Evolutionary conservation across 2,113 vertebrate genomes (phyloP).

Genomic region (Oreocharis arfaki): DNA sequence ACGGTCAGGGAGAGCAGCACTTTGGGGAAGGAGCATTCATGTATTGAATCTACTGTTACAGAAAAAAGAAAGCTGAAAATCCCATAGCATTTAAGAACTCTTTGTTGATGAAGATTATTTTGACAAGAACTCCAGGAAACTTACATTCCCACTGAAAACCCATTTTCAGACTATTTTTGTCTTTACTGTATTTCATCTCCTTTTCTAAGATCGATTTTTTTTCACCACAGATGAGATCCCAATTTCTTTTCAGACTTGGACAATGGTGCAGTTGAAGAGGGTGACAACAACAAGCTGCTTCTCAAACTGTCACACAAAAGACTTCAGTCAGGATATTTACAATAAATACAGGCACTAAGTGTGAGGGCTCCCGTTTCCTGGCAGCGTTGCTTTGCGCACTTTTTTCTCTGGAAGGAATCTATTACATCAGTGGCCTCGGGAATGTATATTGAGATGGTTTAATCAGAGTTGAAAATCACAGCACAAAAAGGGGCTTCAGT

Average conservation of each 20-base stretch:
- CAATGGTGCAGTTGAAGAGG: slow-evolving; percentile 51
- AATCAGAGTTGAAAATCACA: slow-evolving; percentile 42
- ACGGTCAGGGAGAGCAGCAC: not conserved
- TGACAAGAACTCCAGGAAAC: not conserved
- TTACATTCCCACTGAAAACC: slow-evolving; percentile 11
- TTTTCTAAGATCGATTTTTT: not conserved
- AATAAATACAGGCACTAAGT: slow-evolving; percentile 37
- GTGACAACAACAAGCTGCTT: slow-evolving; percentile 56
- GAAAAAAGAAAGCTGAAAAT: not conserved
- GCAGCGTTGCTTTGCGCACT: not conserved
- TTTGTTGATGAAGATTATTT: slow-evolving; percentile 28
- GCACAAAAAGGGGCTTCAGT: slow-evolving; percentile 62
- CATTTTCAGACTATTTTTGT: slow-evolving; percentile 34
- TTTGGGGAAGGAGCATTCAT: not conserved
- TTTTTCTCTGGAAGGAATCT: slow-evolving; percentile 50
- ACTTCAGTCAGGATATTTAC: slow-evolving; percentile 55
- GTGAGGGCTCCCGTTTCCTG: not conserved
- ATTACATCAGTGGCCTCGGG: slow-evolving; percentile 38
- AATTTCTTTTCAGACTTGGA: slow-evolving; percentile 26
- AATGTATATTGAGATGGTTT: slow-evolving; percentile 26
- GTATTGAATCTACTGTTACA: not conserved
- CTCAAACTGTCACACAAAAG: slow-evolving; percentile 48
- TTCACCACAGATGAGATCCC: not conserved
- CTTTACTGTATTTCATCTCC: not conserved
- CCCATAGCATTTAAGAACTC: not conserved